Percentiles rank a stretch among this genome's conserved stretches.
These are phyloP conservation scores for Gallinago nigripennis DNA, from an alignment of 2,797 vertebrate genomes.

Conservation along the genomic window DNA sequence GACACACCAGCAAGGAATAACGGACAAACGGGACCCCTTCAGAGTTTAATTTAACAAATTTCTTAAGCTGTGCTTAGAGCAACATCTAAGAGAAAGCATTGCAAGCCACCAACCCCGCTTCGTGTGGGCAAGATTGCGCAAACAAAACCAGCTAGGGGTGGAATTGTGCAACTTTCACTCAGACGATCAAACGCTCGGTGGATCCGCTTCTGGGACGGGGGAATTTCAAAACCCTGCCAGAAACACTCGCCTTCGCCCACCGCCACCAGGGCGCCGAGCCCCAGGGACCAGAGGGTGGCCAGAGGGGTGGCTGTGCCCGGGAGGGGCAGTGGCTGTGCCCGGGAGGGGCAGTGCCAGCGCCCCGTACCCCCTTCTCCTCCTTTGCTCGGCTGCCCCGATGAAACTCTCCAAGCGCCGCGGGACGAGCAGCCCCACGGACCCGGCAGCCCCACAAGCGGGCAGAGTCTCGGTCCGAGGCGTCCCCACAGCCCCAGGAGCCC, in stretches of 20 bases:
- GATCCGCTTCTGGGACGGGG: background rate
- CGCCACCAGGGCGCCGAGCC: background rate
- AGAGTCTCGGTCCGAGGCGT: no score
- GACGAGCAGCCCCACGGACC: background rate
- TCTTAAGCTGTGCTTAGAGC: background rate
- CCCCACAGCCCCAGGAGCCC: background rate
- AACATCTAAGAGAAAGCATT: background rate
- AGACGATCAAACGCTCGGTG: background rate
- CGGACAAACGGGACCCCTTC: background rate
- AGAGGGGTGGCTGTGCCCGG: no score
- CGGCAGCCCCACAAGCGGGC: background rate
- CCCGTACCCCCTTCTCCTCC: fast-evolving
- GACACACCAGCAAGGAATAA: fast-evolving
- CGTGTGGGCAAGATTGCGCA: background rate
- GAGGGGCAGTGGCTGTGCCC: background rate
- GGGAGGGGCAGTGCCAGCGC: background rate
- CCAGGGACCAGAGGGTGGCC: background rate
- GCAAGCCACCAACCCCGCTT: background rate
- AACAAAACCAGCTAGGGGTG: background rate
- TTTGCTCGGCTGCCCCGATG: background rate
- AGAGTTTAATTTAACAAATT: background rate
- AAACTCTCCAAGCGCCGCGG: background rate
- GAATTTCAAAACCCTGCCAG: background rate
- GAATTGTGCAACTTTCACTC: background rate
- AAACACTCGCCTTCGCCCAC: background rate